These are phyloP conservation scores for Andrena camellia DNA, from an alignment of 2,888 invertebrate genomes.

Conservation along the genomic window DNA sequence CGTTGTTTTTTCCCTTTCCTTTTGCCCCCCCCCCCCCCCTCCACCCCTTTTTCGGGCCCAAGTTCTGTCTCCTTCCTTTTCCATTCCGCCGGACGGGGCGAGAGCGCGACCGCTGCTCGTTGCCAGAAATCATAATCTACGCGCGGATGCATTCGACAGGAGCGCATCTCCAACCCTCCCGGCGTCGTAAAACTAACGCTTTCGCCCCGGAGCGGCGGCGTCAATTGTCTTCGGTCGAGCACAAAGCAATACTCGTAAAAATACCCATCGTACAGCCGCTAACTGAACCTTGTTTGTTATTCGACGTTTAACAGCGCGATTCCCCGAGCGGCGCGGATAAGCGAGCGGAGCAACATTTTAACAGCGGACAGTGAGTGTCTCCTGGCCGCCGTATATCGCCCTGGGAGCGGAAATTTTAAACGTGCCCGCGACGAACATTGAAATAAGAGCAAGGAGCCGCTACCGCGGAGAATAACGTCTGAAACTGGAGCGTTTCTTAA, in stretches of 20 bases:
- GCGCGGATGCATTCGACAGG: slow-evolving; percentile 48
- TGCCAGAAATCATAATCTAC: slow-evolving; percentile 70
- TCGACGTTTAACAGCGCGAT: slow-evolving; percentile 9
- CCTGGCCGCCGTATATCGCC: not conserved
- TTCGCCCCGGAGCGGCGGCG: slow-evolving; percentile 29
- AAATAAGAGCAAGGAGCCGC: too few species aligned
- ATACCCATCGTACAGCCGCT: slow-evolving; percentile 6
- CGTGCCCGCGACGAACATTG: too few species aligned
- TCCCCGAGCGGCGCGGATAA: not conserved
- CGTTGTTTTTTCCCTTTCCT: slow-evolving; percentile 63
- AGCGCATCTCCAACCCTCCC: slow-evolving; percentile 26
- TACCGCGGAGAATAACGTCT: not conserved
- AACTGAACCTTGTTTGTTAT: slow-evolving; percentile 39
- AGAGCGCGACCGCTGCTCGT: slow-evolving; percentile 23
- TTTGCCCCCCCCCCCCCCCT: slow-evolving; percentile 29
- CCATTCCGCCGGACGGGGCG: not conserved
- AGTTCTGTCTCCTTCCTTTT: slow-evolving; percentile 15
- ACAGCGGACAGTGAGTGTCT: not conserved
- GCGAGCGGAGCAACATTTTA: slow-evolving; percentile 10
- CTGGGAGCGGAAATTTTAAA: not conserved
- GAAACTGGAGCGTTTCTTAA: not conserved
- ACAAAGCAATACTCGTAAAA: slow-evolving; percentile 54
- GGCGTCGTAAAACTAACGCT: slow-evolving; percentile 51
- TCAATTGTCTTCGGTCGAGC: slow-evolving; percentile 59
- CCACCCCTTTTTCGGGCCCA: slow-evolving; percentile 1